phyloP scores from a whole-genome alignment of 2,797 vertebrate genomes.

The Acanthornis magna region DNA sequence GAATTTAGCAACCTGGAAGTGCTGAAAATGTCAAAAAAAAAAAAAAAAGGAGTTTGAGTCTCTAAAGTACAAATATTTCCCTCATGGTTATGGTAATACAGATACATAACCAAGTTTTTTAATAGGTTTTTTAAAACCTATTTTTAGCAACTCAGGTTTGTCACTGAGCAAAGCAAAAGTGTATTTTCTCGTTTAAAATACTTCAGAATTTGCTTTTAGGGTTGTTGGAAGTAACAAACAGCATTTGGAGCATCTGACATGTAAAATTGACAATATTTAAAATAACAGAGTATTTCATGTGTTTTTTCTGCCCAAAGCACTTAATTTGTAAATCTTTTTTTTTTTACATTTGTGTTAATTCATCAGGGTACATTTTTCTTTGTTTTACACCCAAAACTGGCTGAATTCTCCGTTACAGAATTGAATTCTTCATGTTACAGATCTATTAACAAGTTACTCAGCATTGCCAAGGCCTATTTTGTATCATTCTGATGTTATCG shows the following conservation, averaged over 20 bases:
- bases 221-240: not conserved
- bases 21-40: not conserved
- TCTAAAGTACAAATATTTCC: not conserved
- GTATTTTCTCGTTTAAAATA: not conserved
- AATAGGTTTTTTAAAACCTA: too few species aligned
- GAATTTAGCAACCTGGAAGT: not conserved
- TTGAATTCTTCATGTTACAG: not conserved
- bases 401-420: not conserved
- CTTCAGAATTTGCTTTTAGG: not conserved
- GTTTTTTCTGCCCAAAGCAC: not conserved
- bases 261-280: not conserved
- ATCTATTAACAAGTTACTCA: not conserved
- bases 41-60: not conserved
- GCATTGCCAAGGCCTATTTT: not conserved
- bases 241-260: not conserved
- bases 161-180: not conserved
- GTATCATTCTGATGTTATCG: not conserved
- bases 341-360: not conserved
- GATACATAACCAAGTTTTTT: not conserved
- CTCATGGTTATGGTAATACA: fast-evolving
- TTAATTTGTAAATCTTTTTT: not conserved
- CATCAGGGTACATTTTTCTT: not conserved
- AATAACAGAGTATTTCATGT: not conserved
- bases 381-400: not conserved
- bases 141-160: not conserved